A percentile compares a stretch with the other conserved stretches of the same genome.
phyloP scores from a whole-genome alignment of 2,797 vertebrate species.

The Holocentrus rufus region DNA sequence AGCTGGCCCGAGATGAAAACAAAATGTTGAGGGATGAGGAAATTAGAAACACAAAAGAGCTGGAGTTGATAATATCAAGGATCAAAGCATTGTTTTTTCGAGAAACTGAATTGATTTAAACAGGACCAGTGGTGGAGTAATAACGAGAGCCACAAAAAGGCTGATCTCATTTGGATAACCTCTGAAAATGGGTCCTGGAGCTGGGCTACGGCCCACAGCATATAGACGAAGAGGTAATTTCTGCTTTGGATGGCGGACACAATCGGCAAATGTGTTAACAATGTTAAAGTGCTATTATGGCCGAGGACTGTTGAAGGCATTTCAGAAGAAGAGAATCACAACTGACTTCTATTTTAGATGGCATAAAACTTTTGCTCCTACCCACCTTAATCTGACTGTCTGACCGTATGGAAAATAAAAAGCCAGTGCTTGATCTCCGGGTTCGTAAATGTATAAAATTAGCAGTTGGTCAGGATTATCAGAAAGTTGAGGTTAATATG shows the following conservation, averaged over 20 bases:
- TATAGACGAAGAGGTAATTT: conserved; percentile 30
- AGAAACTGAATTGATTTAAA: conserved; percentile 78
- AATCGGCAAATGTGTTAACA: conserved; percentile 42
- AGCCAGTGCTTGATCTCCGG: conserved; percentile 4
- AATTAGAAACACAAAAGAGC: conserved; percentile 85
- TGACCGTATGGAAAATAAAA: neutral
- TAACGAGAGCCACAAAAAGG: conserved; percentile 69
- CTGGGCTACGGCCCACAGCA: conserved; percentile 32
- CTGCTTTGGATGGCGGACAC: conserved; percentile 42
- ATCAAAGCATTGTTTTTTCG: conserved; percentile 81
- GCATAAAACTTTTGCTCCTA: neutral
- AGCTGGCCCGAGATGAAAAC: conserved; percentile 82
- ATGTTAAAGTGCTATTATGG: conserved; percentile 13
- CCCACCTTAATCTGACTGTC: neutral
- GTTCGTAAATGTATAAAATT: conserved; percentile 7
- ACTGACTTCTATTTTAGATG: neutral
- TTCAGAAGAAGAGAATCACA: conserved; percentile 3
- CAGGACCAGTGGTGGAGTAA: conserved; percentile 73
- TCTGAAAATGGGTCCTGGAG: conserved; percentile 55
- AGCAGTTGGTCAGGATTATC: neutral
- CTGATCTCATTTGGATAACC: conserved; percentile 75
- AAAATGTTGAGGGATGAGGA: conserved; percentile 78
- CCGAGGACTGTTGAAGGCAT: neutral
- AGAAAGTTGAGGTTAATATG: conserved; percentile 2
- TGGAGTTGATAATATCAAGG: conserved; percentile 83